These are phyloP conservation scores for Cryptotis parvus DNA, from an alignment of 2,113 vertebrate genomes.

Conservation along the genomic window DNA sequence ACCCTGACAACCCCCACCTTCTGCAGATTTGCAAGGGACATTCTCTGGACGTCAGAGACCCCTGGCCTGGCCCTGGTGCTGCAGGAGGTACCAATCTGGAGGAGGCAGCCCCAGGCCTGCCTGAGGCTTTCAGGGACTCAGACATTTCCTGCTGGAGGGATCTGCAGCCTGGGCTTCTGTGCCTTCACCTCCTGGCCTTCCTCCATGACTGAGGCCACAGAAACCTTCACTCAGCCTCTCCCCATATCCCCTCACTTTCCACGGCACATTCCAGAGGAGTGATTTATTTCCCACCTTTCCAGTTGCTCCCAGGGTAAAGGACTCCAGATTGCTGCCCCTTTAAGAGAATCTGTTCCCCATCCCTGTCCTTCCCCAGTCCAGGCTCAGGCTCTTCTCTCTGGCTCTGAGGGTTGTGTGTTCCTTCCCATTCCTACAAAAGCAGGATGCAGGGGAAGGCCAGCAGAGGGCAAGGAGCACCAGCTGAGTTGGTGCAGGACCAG, in stretches of 20 bases:
- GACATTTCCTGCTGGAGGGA: neutral
- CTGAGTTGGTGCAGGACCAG: neutral
- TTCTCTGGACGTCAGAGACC: conserved; percentile 46
- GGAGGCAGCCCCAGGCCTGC: neutral
- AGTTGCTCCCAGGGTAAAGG: neutral
- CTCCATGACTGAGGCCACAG: neutral
- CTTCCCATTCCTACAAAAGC: neutral
- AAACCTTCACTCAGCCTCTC: neutral
- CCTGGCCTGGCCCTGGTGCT: conserved; percentile 37
- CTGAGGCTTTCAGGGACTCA: neutral
- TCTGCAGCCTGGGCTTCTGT: neutral
- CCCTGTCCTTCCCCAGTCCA: neutral
- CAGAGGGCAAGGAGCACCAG: conserved; percentile 43
- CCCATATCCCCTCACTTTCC: neutral
- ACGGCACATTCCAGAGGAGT: neutral
- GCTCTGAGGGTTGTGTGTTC: neutral
- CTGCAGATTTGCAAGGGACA: conserved; percentile 43
- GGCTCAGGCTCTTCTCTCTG: neutral
- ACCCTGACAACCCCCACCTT: conserved; percentile 33
- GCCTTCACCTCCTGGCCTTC: neutral
- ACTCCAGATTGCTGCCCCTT: neutral
- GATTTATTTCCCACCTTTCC: neutral
- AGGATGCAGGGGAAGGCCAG: conserved; percentile 38
- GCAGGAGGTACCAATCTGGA: neutral
- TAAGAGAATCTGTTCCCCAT: neutral